Evolutionary conservation across 2,888 invertebrate genomes (phyloP), one percentile per base, ranked within the genome.

Genomic region (Calameuta pallipes): DNA sequence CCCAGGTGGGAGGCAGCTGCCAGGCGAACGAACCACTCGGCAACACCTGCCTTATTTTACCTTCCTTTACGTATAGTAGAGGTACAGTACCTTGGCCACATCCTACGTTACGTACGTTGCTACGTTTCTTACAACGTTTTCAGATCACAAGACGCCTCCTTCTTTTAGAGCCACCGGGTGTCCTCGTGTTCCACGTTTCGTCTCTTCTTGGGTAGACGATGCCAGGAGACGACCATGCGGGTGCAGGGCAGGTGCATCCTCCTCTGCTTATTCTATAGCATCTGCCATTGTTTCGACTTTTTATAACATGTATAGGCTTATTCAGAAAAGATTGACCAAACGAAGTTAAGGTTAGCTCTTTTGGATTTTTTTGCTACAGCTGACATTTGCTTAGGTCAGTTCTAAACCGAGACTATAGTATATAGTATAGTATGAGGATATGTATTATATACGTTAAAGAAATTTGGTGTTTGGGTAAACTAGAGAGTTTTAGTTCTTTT

Each of bases 1-100:
- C 88, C 91, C 91, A 91, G 91, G 90, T 91, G 91, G 91, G 90
- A 91, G 91, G 90, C 91, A 91, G 91, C 91, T 91, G 91, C 88
- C 86, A 90, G 84, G 86, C 90, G 90, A 85, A 83, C 84, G 84
- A 80, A 78, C 78, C 79, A 85, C 82, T 81, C 81, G 82, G 83
- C 83, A 88, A 89, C 90, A 90, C 90, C 90, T 90, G 90, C 88
- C 86, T 56, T 56, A 56, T 56, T 56, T 56, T 56, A 56, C 56
- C 87, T 85, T 84, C 86, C 83, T 85, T 83, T 82, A 56, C 56
- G 56, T 23, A 56, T 56, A 56, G 56, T 56, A 23, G 56, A 23
- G 56, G 56, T 15, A 15, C 41, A 41, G 41, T 41, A 56, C 23
- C 23, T 56, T 56, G 56, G 56, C 78, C 70, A 70, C 78, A 69